Evolutionary conservation across 2,113 vertebrate species (phyloP), one percentile per base, ranked within the genome.

Genomic region (Sterrhoptilus dennistouni): DNA sequence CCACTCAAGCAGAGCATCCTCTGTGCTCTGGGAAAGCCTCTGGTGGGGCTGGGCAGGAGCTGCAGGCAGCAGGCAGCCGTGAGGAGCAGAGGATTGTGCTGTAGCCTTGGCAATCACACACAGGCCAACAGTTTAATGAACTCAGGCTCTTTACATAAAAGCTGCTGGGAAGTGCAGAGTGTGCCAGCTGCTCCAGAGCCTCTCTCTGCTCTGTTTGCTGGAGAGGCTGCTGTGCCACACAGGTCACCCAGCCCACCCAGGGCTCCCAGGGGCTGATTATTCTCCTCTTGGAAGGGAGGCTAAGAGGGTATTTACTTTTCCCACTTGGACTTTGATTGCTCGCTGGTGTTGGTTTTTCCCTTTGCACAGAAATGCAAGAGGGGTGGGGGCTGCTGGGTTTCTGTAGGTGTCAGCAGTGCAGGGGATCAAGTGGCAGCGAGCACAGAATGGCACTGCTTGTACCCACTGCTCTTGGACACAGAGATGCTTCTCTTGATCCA

Each of bases 1-100:
- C 54, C 0, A 0, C n/a, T 54, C 0, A 0, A n/a, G 38, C 57
- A 36, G 63, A 2, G 10, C 5, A 3, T 38, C 3, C 3, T 40
- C 49, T 0, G 1, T 23, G 65, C 60, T 31, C 63, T 0, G 1
- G 65, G 47, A 47, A 35, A 44, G 61, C 38, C 70, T 68, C 63
- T 35, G 0, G 16, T 29, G 3, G 81, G 22, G 68, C 38, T 1
- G 29, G 69, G 89, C 89, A 33, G 78, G 29, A 18, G 47, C 79
- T 29, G 95, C 72, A 61, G 72, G 90, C 75, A 60, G 83, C 15
- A 4, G 56, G 84, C n/a, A 38, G 53, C 42, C 2, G 0, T 3
- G 29, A 69, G 69, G 60, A 60, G 78, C 87, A 13, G 38, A 23
- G 56, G 45, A 5, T 12, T 25, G 52, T 74, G 81, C 91, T 35